Evolutionary conservation across 2,888 invertebrate genomes (phyloP), one percentile per base, ranked within the genome.

Genomic region (Dynastes grantii): DNA sequence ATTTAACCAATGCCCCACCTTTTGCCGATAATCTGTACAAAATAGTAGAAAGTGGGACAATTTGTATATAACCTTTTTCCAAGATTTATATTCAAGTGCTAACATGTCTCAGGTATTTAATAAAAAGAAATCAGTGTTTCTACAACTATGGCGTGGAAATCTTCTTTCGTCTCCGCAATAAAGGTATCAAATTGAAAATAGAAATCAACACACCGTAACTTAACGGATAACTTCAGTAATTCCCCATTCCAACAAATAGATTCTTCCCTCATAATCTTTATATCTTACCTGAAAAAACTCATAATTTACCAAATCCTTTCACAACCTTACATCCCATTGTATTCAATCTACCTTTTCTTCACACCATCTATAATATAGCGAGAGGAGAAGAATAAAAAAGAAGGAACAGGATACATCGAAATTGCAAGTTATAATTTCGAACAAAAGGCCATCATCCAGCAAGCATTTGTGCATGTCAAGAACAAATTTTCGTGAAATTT

Each of bases 381-480:
- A 53, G n/a, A 53, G 2, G 11, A 16, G 16, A n/a, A 53, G 9
- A 9, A 53, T n/a, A 53, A 16, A 53, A 53, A 53, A 53, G 32
- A 53, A 53, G 5, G n/a, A 53, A 53, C 53, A 53, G 53, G 53
- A 53, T 53, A 53, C 53, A 53, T 53, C 53, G 53, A 53, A 53
- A 53, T 53, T 53, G 53, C 53, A 53, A 53, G 11, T 53, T 53
- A 53, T 53, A n/a, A 53, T 53, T 16, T 53, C 53, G n/a, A 53
- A 53, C 53, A 53, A 53, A 53, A 53, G 53, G 3, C 53, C 53
- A 53, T 16, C 53, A 53, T 53, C 53, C 53, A 53, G n/a, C n/a
- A n/a, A 53, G n/a, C 53, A 53, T 53, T 53, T 53, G 53, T 53
- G 53, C 53, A 53, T 53, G 53, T 53, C 53, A 53, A 53, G 53